Base-by-base conservation (phyloP, 2,797 vertebrate species). In the Lycodopsis pacificus region DNA sequence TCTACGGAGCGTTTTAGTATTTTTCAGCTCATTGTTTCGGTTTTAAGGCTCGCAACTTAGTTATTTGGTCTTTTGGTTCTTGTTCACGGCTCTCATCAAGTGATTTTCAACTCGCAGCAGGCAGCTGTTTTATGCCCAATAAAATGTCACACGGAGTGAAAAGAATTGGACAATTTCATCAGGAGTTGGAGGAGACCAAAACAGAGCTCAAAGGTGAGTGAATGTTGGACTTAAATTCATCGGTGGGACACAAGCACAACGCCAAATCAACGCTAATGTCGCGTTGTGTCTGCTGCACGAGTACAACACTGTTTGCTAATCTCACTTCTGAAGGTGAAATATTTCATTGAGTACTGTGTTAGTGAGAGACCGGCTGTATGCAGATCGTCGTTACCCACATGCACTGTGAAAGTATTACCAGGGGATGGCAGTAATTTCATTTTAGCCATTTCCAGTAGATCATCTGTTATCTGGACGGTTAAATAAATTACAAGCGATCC, bases 401-500 rank as follows among this genome's bases (percentile, higher is more conserved):
- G 38, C 53, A 56, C n/a, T 40, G n/a, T 56, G 20, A 46, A 68
- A 66, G 54, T 19, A 53, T 76, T 38, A 65, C 32, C 69, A 73
- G 14, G 38, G 65, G 58, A 61, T 32, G 64, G 38, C 42, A 74
- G 20, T 77, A 65, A 79, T 82, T 75, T 70, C 10, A 80, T 73
- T 77, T 71, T 2, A 53, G 14, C 53, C 27, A 65, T 36, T 30
- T 3, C n/a, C 49, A 73, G 67, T 20, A 74, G 57, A 78, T 58
- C 36, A 71, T 81, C 64, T 54, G 57, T 86, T 66, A 77, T 72
- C 65, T 34, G 66, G 72, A 48, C n/a, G 17, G 22, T 62, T 67
- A 62, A 68, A 81, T 54, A 51, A 63, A 80, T 80, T 51, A 61
- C 46, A 46, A 17, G 51, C 25, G 20, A 11, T 25, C 36, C n/a